Percentiles rank a stretch among this genome's conserved stretches.
Conservation (phyloP, 2,888 invertebrate genomes). For the Apamea epomidion region DNA sequence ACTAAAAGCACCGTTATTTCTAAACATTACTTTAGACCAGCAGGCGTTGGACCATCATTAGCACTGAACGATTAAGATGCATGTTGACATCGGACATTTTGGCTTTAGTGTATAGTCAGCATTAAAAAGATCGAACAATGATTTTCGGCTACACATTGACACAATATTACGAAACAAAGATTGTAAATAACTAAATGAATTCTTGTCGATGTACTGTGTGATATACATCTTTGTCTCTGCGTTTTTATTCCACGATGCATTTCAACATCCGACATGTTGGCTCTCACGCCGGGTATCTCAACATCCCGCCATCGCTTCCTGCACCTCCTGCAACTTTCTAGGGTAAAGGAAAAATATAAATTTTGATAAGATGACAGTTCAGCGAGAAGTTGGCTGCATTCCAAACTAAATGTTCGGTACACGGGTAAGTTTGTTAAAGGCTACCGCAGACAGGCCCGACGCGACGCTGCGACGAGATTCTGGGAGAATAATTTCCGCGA, state of each 20-base stretch:
- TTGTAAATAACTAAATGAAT: neutral
- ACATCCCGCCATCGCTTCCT: slow-evolving; percentile 14
- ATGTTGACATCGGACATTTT: neutral
- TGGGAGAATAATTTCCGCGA: neutral
- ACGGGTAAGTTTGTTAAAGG: slow-evolving; percentile 27
- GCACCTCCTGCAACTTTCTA: slow-evolving; percentile 23
- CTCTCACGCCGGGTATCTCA: slow-evolving; percentile 5
- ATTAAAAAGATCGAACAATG: neutral
- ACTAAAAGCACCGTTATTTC: neutral
- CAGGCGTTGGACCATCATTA: neutral
- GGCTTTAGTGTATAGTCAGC: neutral
- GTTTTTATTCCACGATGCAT: neutral
- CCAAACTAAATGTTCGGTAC: slow-evolving; percentile 46
- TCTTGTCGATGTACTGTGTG: neutral
- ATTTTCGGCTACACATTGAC: neutral
- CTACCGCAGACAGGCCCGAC: neutral
- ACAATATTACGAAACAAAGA: neutral
- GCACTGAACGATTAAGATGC: neutral
- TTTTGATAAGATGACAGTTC: slow-evolving; percentile 51
- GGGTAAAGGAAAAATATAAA: slow-evolving; percentile 53
- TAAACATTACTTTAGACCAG: neutral
- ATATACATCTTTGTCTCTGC: too few relatives aligned
- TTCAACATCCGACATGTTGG: slow-evolving; percentile 14
- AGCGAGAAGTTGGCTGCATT: slow-evolving; percentile 47
- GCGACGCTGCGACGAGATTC: neutral